Conservation (phyloP, 2,888 invertebrate species). For the Byasa hedistus region DNA sequence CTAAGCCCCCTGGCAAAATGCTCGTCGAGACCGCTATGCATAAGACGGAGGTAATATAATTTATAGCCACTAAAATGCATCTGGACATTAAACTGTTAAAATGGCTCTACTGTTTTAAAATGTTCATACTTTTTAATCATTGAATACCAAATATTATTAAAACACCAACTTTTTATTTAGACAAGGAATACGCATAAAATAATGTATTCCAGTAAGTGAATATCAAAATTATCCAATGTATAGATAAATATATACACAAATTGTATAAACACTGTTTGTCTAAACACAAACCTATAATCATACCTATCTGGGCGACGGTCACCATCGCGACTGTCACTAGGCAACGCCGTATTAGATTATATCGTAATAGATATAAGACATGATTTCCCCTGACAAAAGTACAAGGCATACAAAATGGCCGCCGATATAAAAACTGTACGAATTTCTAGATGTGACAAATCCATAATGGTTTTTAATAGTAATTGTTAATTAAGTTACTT, state of each 20-base stretch:
- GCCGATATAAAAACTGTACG: conserved; percentile 28
- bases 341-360: conserved; percentile 68
- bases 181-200: neutral
- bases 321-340: conserved; percentile 70
- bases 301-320: conserved; percentile 46
- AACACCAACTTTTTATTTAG: too few species aligned
- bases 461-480: neutral
- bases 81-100: conserved; percentile 20
- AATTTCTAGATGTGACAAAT: conserved; percentile 31
- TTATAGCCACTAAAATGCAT: conserved; percentile 28
- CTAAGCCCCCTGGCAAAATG: conserved; percentile 40
- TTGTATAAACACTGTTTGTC: neutral
- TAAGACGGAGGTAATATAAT: conserved; percentile 27
- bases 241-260: neutral
- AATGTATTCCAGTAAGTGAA: neutral
- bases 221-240: neutral
- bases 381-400: conserved; percentile 73
- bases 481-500: neutral
- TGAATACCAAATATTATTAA: neutral
- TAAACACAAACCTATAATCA: neutral
- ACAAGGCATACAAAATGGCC: conserved; percentile 62
- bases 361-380: conserved; percentile 57
- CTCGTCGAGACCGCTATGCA: conserved; percentile 22
- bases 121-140: neutral
- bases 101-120: neutral